Conservation (phyloP, 1,140 invertebrate species). For the Pseudobourletiella spinata region DNA sequence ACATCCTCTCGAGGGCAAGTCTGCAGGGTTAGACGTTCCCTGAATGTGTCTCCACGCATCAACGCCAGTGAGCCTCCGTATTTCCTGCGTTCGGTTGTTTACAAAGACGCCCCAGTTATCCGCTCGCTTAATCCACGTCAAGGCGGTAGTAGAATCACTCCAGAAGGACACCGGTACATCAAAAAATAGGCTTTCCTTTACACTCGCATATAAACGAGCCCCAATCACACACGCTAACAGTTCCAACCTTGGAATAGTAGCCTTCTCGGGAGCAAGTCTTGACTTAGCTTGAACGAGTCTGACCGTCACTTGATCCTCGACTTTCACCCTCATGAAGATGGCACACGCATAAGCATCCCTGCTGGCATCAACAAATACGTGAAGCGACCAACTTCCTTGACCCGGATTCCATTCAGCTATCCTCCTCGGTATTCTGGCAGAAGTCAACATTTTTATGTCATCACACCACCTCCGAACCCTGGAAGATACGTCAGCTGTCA, state of each 20-base stretch:
- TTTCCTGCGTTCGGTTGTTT: conserved; percentile 32
- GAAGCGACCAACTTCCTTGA: background rate
- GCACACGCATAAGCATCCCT: background rate
- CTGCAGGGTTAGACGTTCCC: conserved; percentile 11
- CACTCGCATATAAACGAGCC: conserved; percentile 32
- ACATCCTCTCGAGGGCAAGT: conserved; percentile 22
- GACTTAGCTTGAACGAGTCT: conserved; percentile 38
- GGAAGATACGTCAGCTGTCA: conserved; percentile 14
- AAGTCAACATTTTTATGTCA: background rate
- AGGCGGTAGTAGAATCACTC: conserved; percentile 38
- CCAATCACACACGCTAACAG: conserved; percentile 39
- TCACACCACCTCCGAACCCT: conserved; percentile 3
- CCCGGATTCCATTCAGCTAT: background rate
- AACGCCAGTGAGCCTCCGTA: background rate
- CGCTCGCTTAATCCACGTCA: conserved; percentile 37
- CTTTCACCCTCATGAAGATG: background rate
- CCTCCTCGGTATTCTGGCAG: background rate
- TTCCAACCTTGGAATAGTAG: conserved; percentile 39
- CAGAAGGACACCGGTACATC: conserved; percentile 35
- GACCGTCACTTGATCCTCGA: conserved; percentile 5
- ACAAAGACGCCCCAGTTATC: conserved; percentile 35
- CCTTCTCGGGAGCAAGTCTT: conserved; percentile 38
- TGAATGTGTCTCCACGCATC: conserved; percentile 15
- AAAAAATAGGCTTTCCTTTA: background rate
- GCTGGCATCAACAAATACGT: conserved; percentile 8